Base-by-base conservation (phyloP, 2,888 invertebrate species). In the Dasypolia templi region DNA sequence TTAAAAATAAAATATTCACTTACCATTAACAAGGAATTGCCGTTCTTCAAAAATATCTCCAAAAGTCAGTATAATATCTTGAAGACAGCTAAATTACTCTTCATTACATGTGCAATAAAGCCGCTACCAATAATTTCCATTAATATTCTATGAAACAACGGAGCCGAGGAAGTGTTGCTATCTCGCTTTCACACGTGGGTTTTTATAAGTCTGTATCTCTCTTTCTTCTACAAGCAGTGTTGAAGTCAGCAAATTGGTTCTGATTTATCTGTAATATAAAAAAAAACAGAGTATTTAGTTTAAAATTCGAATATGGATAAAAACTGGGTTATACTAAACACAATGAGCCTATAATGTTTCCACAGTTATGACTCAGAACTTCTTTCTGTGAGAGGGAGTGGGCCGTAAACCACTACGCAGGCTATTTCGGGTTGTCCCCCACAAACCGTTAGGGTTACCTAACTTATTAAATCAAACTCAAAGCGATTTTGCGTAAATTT, bases 21-120 rank as follows among this genome's bases (percentile, higher is more conserved):
- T 76, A 92, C 92, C 92, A 92, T 91, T 87, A 88, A 92, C 88
- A 82, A 82, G 73, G 72, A 81, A 86, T 72, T 26, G 77, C 61
- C 84, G 81, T 63, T 70, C 78, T 77, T 76, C 72, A 81, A 84
- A 85, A 82, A 56, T 68, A 65, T 64, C 67, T 75, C 59, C 67
- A 67, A 80, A 65, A 84, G 58, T 89, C 88, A 88, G 81, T 81
- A 77, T 61, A 78, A 73, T 71, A 74, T 69, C 62, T 86, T 75
- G 44, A 58, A 72, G 64, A 70, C 75, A 3, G 72, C 55, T 26
- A 61, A 67, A 51, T 66, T 71, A 35, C 72, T 84, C 81, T 89
- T 89, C 89, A 88, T 91, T 74, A 86, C 87, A 84, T 69, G 69
- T 74, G 65, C 67, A 76, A 78, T 78, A 58, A 17, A 44, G 29